Evolutionary conservation across 1,140 invertebrate species (phyloP).

Genomic region (Muscidifurax raptorellus): DNA sequence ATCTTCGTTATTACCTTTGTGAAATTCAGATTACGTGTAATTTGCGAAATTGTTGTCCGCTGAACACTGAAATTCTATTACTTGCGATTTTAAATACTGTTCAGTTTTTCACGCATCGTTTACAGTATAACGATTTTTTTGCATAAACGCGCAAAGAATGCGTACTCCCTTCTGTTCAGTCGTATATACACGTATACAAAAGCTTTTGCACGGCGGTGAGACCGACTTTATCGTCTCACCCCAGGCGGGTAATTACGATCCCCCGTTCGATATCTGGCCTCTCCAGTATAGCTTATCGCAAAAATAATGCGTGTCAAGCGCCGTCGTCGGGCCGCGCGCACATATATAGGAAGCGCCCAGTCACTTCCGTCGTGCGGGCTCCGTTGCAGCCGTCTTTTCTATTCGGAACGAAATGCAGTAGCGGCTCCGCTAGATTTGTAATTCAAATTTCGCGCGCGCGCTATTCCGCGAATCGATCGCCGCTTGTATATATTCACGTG

Average conservation of each 20-base stretch:
- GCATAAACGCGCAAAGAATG: not conserved
- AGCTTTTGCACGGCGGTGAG: no score
- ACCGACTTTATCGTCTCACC: not conserved
- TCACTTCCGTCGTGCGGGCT: conserved; percentile 46
- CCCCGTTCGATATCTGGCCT: not conserved
- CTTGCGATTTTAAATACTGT: not conserved
- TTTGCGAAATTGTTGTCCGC: no score
- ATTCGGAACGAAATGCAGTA: not conserved
- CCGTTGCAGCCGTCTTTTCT: conserved; percentile 22
- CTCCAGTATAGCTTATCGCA: not conserved
- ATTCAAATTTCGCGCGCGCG: conserved; percentile 52
- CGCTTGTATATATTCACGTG: not conserved
- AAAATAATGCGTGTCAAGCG: conserved; percentile 45
- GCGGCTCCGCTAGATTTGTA: conserved; percentile 43
- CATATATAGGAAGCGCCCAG: conserved; percentile 25
- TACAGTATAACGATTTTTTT: not conserved
- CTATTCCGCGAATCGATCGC: conserved; percentile 50
- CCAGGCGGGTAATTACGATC: conserved; percentile 19
- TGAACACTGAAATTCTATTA: not conserved
- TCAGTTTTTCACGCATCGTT: not conserved
- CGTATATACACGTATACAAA: no score
- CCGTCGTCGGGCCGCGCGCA: not conserved
- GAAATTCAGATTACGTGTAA: no score
- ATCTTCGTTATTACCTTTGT: not conserved
- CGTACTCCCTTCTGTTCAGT: no score